Conservation (phyloP, 53 echinoderm and acorn worm species). For the Paelopatides confundens region DNA sequence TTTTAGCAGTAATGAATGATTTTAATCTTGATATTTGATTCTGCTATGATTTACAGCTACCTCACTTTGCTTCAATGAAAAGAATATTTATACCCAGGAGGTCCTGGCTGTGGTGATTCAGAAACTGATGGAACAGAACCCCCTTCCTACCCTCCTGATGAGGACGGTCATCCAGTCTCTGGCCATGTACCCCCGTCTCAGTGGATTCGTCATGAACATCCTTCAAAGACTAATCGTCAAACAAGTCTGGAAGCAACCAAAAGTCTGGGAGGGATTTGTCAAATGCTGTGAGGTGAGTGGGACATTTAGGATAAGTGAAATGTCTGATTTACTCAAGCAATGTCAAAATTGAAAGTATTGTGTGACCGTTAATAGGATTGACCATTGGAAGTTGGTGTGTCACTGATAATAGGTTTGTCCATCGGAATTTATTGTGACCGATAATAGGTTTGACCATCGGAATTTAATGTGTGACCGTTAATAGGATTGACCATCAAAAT, state of each 20-base stretch:
- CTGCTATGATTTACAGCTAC: conserved; percentile 67
- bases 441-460: no score
- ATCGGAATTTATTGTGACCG: no score
- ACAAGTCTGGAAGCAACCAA: conserved; percentile 92
- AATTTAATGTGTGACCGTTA: no score
- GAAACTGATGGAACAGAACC: conserved; percentile 92
- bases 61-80: conserved; percentile 97
- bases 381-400: no score
- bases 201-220: conserved; percentile 98
- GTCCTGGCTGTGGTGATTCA: conserved; percentile 97
- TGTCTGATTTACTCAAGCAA: no score
- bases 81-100: conserved; percentile 96
- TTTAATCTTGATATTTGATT: not conserved
- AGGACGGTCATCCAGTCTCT: conserved; percentile 97
- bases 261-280: conserved; percentile 98
- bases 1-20: no score
- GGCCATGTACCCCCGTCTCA: conserved; percentile 93
- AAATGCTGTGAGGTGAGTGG: conserved; percentile 96
- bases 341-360: no score
- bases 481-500: no score
- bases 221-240: conserved; percentile 86
- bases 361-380: no score
- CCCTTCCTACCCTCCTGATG: conserved; percentile 93
- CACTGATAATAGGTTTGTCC: no score
- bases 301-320: no score